Conservation (phyloP, 2,797 vertebrate genomes). For the Cuculus canorus region DNA sequence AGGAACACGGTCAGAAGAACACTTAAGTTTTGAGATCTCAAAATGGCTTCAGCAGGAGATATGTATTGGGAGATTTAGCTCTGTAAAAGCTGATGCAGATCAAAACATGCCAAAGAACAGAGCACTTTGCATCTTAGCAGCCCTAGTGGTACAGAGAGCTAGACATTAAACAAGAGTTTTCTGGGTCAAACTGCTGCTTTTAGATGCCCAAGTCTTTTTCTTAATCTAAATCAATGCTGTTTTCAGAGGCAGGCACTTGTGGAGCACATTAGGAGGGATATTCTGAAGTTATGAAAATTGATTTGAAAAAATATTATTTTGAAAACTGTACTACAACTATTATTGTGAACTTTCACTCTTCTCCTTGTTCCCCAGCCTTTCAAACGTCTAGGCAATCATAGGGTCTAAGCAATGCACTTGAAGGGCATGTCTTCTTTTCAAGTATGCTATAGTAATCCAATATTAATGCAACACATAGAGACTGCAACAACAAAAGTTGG, state of each 20-base stretch:
- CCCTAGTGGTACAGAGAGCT: not conserved
- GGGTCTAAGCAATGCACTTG: not conserved
- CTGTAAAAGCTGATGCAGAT: not conserved
- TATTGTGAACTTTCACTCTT: not conserved
- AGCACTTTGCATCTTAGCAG: not conserved
- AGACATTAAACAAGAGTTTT: not conserved
- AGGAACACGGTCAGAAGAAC: accelerated
- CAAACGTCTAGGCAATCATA: not conserved
- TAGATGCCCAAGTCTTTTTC: not conserved
- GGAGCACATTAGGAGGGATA: not conserved
- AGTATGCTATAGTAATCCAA: not conserved
- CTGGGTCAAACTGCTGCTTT: not conserved
- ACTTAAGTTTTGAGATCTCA: not conserved
- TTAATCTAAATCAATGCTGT: not conserved
- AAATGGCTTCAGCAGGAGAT: not conserved
- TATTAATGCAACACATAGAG: not conserved
- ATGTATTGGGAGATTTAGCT: not conserved
- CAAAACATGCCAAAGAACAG: not conserved
- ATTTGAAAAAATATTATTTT: not conserved
- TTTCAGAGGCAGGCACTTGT: not conserved
- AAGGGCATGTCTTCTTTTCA: not conserved
- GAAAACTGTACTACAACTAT: not conserved
- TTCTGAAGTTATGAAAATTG: not conserved
- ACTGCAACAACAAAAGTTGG: not conserved
- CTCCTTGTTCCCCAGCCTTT: not conserved